Base-by-base conservation (phyloP, 1,140 invertebrate species). In the Caenorhabditis tropicalis region DNA sequence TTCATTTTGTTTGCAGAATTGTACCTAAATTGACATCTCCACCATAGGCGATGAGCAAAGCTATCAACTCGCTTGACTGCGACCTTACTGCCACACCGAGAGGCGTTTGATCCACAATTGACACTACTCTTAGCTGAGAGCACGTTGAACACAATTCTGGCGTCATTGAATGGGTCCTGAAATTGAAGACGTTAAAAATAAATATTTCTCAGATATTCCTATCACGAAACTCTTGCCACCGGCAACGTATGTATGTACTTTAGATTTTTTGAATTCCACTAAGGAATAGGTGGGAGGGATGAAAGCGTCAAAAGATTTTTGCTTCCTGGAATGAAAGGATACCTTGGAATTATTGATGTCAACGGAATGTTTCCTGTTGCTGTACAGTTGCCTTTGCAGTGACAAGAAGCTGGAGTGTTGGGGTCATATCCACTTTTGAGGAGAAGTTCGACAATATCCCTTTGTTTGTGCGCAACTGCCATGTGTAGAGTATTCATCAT, bases 351-450 rank as follows among this genome's bases (percentile, higher is more conserved):
- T n/a, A 91, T 90, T 0, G 90, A 90, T 19, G 91, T 86, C 12
- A 91, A 81, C 1, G 90, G 90, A 43, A 91, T 89, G 56, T 91
- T 91, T 46, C 90, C 90, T 16, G 89, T 86, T 16, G 90, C 88
- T 21, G 86, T 91, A 85, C 90, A 91, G 46, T 89, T 87, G 15
- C 89, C 89, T 80, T 89, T 91, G 82, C 90, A 91, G 53, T 88
- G 86, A 80, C 90, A 91, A 19, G 82, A 43, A 24, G 90, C 90
- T 46, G 90, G 87, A 29, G 82, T 56, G 84, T 91, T 91, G 7
- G 90, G 86, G 48, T 91, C 90, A 81, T 91, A 91, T 0, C 91
- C 90, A 21, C 46, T 88, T 81, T 91, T 91, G 2, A 91, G 84
- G 3, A 91, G 82, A 0, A 91, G 60, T 80, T 91, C 90, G 9